phyloP scores from a whole-genome alignment of 1,140 invertebrate species.

The Hycleus cichorii region DNA sequence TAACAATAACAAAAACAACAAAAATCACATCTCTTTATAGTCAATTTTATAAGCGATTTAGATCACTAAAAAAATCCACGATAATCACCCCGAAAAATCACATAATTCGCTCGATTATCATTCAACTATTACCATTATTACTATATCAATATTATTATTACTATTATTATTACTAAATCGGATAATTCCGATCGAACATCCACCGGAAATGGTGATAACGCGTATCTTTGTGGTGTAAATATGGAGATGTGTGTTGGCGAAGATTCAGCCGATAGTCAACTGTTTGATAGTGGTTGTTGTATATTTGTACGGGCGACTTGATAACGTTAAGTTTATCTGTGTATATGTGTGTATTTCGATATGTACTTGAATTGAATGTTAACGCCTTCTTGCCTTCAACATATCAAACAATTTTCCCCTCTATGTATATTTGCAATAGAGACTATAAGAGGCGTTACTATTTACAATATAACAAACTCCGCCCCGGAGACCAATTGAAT shows the following conservation, averaged over 20 bases:
- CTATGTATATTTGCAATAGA: conserved; percentile 11
- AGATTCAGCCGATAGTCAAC: conserved; percentile 29
- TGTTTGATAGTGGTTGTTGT: conserved; percentile 26
- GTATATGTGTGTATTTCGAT: too few relatives aligned
- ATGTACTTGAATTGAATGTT: conserved; percentile 17
- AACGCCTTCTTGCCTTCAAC: conserved; percentile 7
- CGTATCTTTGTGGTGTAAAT: not conserved
- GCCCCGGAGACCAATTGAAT: conserved; percentile 30
- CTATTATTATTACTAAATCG: too few relatives aligned
- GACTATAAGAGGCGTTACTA: conserved; percentile 12
- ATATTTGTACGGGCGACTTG: conserved; percentile 15
- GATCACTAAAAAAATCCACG: not conserved
- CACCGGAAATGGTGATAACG: too few relatives aligned
- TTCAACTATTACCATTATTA: too few relatives aligned
- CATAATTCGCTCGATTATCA: too few relatives aligned
- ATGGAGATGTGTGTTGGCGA: conserved; percentile 21
- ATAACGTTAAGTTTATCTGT: conserved; percentile 14
- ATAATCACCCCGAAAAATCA: too few relatives aligned
- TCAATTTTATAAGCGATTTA: not conserved
- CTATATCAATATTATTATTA: too few relatives aligned
- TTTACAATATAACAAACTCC: conserved; percentile 1
- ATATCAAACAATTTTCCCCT: conserved; percentile 5
- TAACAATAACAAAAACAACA: not conserved
- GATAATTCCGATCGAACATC: too few relatives aligned
- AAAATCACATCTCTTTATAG: not conserved